Percentiles rank a stretch among this genome's conserved stretches.
Evolutionary conservation across 1,140 invertebrate species (phyloP).

Genomic region (Macrosteles quadrilineatus): DNA sequence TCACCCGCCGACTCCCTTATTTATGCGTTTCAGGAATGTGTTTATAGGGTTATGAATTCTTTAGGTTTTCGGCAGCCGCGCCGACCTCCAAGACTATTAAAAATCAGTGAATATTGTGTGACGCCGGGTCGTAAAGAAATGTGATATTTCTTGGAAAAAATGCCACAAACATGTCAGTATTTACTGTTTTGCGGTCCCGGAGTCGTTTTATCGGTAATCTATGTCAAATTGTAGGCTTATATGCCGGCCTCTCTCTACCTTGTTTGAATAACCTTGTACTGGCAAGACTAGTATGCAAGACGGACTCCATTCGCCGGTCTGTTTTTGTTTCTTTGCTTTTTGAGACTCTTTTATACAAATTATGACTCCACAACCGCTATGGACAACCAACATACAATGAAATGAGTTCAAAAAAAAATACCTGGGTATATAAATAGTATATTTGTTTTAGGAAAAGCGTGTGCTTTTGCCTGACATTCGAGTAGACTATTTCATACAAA

Average conservation of each 20-base stretch:
- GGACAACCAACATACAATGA: no score
- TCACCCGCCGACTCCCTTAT: conserved; percentile 5
- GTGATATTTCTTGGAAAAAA: conserved; percentile 22
- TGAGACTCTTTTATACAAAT: no score
- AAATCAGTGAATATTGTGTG: conserved; percentile 30
- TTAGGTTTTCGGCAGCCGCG: conserved; percentile 16
- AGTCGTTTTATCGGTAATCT: conserved; percentile 6
- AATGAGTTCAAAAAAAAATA: no score
- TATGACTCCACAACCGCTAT: no score
- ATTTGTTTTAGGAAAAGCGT: no score
- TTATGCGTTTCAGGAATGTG: conserved; percentile 25
- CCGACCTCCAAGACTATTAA: conserved; percentile 22
- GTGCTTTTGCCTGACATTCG: no score
- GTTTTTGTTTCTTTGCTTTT: no score
- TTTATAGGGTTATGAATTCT: conserved; percentile 30
- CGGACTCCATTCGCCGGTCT: no score
- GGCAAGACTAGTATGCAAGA: no score
- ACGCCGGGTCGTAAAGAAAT: conserved; percentile 23
- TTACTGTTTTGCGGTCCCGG: neutral
- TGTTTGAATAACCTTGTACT: conserved; percentile 14
- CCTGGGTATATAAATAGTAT: no score
- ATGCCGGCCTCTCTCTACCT: neutral
- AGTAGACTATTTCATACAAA: no score
- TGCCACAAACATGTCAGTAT: conserved; percentile 21
- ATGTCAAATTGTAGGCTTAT: conserved; percentile 14